Evolutionary conservation across 64 coral and sea anemone species (phyloP).

Genomic region (Stichodactyla helianthus): DNA sequence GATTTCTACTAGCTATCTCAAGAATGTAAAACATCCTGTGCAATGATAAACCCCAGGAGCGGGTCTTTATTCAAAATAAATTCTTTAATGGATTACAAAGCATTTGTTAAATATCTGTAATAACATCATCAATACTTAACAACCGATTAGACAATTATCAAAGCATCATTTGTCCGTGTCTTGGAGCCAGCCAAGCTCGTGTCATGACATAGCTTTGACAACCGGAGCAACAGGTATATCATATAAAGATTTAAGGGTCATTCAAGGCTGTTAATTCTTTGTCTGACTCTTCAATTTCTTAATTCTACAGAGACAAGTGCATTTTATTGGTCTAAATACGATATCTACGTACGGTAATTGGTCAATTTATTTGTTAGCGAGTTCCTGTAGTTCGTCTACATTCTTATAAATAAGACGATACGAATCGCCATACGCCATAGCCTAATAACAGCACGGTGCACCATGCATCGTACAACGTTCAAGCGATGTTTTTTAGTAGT

Average conservation of each 20-base stretch:
- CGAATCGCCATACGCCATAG: neutral
- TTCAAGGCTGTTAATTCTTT: neutral
- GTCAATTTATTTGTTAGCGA: neutral
- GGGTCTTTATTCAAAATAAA: conserved; percentile 23
- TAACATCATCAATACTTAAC: conserved; percentile 21
- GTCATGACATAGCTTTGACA: neutral
- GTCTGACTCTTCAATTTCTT: neutral
- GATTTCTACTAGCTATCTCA: neutral
- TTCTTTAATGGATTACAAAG: conserved; percentile 13
- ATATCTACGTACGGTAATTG: neutral
- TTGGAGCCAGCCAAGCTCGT: neutral
- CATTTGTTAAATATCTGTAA: conserved; percentile 25
- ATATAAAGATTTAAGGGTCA: conserved; percentile 2
- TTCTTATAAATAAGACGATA: neutral
- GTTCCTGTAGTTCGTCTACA: neutral
- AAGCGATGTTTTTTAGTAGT: neutral
- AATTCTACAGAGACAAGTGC: conserved; percentile 5
- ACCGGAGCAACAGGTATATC: neutral
- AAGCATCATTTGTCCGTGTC: neutral
- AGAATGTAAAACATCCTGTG: conserved; percentile 24
- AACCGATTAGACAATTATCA: conserved; percentile 7
- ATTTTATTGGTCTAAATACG: conserved; percentile 7
- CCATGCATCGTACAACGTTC: neutral
- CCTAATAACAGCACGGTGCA: neutral
- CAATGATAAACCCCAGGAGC: conserved; percentile 23